Evolutionary conservation across 2,113 vertebrate genomes (phyloP).

Genomic region (Epinephelus moara): DNA sequence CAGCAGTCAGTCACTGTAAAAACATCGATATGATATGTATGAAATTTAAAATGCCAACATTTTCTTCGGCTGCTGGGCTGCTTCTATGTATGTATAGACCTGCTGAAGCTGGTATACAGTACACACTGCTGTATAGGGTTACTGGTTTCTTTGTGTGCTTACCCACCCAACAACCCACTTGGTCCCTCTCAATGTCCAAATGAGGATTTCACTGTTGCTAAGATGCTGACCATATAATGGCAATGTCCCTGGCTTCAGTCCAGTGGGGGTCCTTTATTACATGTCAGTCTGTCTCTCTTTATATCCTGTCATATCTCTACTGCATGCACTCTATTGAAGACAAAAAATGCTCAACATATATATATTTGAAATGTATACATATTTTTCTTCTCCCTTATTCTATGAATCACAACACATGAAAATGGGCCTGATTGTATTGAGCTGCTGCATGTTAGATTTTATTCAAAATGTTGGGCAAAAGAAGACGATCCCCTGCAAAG

Average conservation of each 20-base stretch:
- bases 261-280: too few species aligned
- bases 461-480: not conserved
- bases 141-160: not conserved
- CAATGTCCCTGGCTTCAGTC: not conserved
- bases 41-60: too few species aligned
- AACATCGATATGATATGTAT: too few species aligned
- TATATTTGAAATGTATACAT: too few species aligned
- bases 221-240: not conserved
- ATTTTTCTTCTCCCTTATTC: too few species aligned
- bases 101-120: not conserved
- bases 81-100: too few species aligned
- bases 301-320: not conserved
- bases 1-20: too few species aligned
- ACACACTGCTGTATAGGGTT: too few species aligned
- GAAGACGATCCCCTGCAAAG: conserved; percentile 5
- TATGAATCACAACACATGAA: not conserved
- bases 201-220: not conserved
- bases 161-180: not conserved
- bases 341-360: not conserved
- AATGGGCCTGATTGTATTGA: not conserved
- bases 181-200: not conserved
- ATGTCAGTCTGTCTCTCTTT: not conserved
- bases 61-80: too few species aligned
- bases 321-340: not conserved
- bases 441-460: not conserved